Percentiles rank a stretch among this genome's conserved stretches.
Conservation (phyloP, 1,140 invertebrate genomes). For the Hestina assimilis region DNA sequence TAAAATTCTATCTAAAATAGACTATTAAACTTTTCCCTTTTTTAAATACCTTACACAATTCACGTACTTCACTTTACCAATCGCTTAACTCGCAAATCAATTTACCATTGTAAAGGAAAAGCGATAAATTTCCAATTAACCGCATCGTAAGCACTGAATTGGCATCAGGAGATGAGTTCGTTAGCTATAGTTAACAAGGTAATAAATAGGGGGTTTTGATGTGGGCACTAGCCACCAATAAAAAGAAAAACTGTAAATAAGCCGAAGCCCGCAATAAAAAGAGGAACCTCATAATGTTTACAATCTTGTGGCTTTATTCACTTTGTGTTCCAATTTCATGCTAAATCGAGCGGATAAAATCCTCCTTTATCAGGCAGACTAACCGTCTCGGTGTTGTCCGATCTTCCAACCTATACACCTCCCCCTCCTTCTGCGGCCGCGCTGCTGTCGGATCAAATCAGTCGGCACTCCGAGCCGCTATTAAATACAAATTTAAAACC, state of each 20-base stretch:
- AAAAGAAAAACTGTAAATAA: constrained; percentile 74
- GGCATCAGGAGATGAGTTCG: constrained; percentile 55
- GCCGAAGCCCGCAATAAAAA: constrained; percentile 69
- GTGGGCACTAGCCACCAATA: constrained; percentile 60
- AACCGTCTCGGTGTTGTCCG: constrained; percentile 55
- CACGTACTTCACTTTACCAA: constrained; percentile 25
- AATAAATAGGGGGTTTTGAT: constrained; percentile 64
- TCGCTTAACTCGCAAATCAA: constrained; percentile 51
- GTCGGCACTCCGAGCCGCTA: constrained; percentile 34
- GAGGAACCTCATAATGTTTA: constrained; percentile 75
- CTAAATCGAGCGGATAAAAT: constrained; percentile 77
- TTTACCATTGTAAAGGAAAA: constrained; percentile 49
- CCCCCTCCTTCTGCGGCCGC: constrained; percentile 6
- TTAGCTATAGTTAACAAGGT: constrained; percentile 76
- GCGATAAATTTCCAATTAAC: constrained; percentile 66
- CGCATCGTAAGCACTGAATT: constrained; percentile 38
- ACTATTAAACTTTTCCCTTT: constrained; percentile 31
- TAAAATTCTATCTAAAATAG: constrained; percentile 42
- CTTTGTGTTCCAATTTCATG: constrained; percentile 78
- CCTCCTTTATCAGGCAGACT: constrained; percentile 74
- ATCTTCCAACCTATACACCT: constrained; percentile 23
- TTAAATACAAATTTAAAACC: constrained; percentile 66
- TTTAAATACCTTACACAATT: constrained; percentile 33
- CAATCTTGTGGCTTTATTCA: constrained; percentile 78
- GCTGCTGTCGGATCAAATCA: constrained; percentile 31